Conservation (phyloP, 2,888 invertebrate species). For the Brachyptera putata region DNA sequence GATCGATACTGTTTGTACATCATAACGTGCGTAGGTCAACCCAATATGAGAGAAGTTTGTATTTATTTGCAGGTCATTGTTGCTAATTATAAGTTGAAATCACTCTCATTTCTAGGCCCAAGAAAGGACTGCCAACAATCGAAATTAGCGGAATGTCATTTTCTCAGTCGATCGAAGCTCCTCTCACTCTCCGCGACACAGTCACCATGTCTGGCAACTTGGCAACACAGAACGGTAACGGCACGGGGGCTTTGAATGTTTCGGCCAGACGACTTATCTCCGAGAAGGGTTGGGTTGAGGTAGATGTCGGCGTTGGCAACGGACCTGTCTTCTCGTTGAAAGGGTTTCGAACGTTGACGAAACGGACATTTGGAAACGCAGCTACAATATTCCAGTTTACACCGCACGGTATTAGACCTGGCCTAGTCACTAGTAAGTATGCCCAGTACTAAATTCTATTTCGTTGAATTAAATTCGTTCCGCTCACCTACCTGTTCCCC, state of each 20-base stretch:
- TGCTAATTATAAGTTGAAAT: too few relatives aligned
- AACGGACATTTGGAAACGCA: conserved; percentile 71
- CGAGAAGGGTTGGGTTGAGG: conserved; percentile 83
- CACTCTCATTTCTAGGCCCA: conserved; percentile 7
- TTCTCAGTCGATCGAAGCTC: conserved; percentile 89
- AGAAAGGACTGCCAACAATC: conserved; percentile 62
- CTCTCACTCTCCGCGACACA: conserved; percentile 80
- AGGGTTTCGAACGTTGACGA: conserved; percentile 69
- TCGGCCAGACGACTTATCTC: conserved; percentile 73
- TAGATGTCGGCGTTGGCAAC: conserved; percentile 80
- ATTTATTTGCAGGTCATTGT: too few relatives aligned
- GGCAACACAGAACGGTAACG: conserved; percentile 83
- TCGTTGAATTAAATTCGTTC: too few relatives aligned
- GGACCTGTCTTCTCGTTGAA: conserved; percentile 75
- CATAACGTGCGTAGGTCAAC: too few relatives aligned
- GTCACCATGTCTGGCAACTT: conserved; percentile 77
- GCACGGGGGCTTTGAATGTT: conserved; percentile 71
- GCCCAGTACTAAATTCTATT: conserved; percentile 4
- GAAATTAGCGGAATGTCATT: conserved; percentile 93
- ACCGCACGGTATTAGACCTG: conserved; percentile 70
- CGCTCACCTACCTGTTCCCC: background rate
- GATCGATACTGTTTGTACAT: too few relatives aligned
- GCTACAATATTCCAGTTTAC: conserved; percentile 73
- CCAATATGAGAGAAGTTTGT: too few relatives aligned
- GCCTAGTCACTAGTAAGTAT: conserved; percentile 69